These are phyloP conservation scores for Pachyramphus minor DNA, from an alignment of 2,113 vertebrate species.

Conservation along the genomic window DNA sequence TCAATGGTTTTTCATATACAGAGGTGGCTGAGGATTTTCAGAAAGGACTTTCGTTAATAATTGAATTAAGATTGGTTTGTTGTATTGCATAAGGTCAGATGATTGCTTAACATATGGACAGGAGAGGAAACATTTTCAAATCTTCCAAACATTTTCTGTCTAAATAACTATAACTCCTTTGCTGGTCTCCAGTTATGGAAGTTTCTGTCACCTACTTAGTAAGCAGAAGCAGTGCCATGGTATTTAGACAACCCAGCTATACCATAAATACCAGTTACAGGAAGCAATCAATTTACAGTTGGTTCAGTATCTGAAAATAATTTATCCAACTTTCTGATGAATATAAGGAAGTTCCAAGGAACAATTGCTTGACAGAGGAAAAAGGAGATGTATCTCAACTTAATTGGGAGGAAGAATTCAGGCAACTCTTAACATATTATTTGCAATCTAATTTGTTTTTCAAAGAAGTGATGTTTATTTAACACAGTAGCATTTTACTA, in stretches of 20 bases:
- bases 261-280: neutral
- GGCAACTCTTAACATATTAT: neutral
- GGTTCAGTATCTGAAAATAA: neutral
- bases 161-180: neutral
- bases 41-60: constrained; percentile 12
- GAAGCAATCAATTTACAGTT: neutral
- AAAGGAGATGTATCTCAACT: neutral
- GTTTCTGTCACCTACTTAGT: neutral
- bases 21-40: neutral
- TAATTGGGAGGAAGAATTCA: neutral
- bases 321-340: neutral
- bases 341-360: neutral
- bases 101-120: neutral
- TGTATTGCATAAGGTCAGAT: neutral
- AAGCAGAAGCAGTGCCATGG: neutral
- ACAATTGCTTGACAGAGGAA: neutral
- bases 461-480: constrained; percentile 61
- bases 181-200: neutral
- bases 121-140: neutral
- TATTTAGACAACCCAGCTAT: neutral
- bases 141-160: neutral
- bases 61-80: neutral
- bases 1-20: neutral
- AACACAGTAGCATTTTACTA: constrained; percentile 55
- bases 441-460: constrained; percentile 63